Conservation (phyloP, 1,140 invertebrate genomes). For the Drosophila triauraria region DNA sequence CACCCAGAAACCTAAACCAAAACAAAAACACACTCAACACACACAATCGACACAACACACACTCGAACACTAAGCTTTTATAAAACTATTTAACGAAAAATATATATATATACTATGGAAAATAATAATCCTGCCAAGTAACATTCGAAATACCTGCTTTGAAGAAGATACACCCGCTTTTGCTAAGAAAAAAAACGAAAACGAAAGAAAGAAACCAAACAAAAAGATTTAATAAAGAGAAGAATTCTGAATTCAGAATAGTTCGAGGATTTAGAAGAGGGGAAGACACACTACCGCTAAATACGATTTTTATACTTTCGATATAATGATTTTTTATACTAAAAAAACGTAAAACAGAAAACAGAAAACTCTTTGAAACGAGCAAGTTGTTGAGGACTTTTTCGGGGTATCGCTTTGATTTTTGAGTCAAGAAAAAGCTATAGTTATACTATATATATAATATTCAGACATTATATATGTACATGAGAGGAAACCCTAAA, state of each 20-base stretch:
- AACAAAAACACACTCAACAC: constrained; percentile 24
- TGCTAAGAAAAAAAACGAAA: constrained; percentile 68
- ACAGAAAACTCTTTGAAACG: constrained; percentile 64
- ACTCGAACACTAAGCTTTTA: constrained; percentile 74
- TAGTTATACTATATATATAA: constrained; percentile 57
- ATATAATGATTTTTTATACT: constrained; percentile 84
- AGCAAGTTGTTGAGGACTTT: constrained; percentile 50
- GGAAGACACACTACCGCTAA: constrained; percentile 62
- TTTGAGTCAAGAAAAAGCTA: constrained; percentile 55
- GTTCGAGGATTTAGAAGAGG: constrained; percentile 30
- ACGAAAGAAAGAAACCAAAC: constrained; percentile 38
- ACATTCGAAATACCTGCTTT: constrained; percentile 84
- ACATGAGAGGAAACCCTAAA: constrained; percentile 54
- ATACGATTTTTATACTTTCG: constrained; percentile 84
- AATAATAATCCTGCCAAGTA: constrained; percentile 85
- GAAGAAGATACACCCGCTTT: constrained; percentile 84
- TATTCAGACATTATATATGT: constrained; percentile 54
- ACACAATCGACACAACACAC: constrained; percentile 37
- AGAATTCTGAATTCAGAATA: constrained; percentile 42
- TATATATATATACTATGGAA: constrained; percentile 72
- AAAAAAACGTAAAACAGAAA: constrained; percentile 54
- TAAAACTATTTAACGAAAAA: constrained; percentile 80
- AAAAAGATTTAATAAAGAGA: constrained; percentile 49
- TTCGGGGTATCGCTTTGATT: constrained; percentile 67
- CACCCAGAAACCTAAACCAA: constrained; percentile 22